These are phyloP conservation scores for Ornithoptera alexandrae DNA, from an alignment of 2,888 invertebrate genomes.

Conservation along the genomic window DNA sequence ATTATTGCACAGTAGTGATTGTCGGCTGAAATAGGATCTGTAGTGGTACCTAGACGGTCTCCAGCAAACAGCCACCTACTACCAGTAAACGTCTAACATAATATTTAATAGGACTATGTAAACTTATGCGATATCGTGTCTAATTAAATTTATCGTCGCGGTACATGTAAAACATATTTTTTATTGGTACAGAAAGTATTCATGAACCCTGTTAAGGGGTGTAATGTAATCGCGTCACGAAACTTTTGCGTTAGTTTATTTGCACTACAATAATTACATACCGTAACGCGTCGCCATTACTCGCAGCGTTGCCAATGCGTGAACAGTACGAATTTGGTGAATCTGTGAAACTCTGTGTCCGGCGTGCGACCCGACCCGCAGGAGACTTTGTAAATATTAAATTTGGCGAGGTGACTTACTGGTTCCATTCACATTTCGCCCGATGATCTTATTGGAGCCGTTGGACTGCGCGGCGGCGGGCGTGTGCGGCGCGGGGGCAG, in stretches of 20 bases:
- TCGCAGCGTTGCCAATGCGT: too few relatives aligned
- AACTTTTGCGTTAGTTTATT: slow-evolving; percentile 13
- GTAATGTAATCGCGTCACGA: slow-evolving; percentile 1
- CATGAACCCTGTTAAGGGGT: too few relatives aligned
- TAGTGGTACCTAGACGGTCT: too few relatives aligned
- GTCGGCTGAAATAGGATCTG: too few relatives aligned
- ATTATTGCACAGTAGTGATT: too few relatives aligned
- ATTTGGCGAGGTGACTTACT: slow-evolving; percentile 72
- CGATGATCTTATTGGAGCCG: slow-evolving; percentile 82
- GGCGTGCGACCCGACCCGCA: slow-evolving; percentile 5
- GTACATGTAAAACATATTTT: too few relatives aligned
- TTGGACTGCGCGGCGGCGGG: slow-evolving; percentile 74
- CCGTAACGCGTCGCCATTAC: not conserved
- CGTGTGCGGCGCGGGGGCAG: slow-evolving; percentile 65
- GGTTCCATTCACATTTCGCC: slow-evolving; percentile 83
- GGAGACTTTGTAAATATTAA: slow-evolving; percentile 39
- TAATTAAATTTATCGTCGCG: too few relatives aligned
- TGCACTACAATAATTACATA: slow-evolving; percentile 10
- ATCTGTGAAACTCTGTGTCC: slow-evolving; percentile 2
- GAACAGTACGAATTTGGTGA: not conserved
- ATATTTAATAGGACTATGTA: too few relatives aligned
- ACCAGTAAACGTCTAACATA: too few relatives aligned
- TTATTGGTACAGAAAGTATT: too few relatives aligned
- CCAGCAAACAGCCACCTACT: too few relatives aligned
- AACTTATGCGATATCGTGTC: too few relatives aligned